Evolutionary conservation across 1,140 invertebrate species (phyloP).

Genomic region (Drosophila sechellia): DNA sequence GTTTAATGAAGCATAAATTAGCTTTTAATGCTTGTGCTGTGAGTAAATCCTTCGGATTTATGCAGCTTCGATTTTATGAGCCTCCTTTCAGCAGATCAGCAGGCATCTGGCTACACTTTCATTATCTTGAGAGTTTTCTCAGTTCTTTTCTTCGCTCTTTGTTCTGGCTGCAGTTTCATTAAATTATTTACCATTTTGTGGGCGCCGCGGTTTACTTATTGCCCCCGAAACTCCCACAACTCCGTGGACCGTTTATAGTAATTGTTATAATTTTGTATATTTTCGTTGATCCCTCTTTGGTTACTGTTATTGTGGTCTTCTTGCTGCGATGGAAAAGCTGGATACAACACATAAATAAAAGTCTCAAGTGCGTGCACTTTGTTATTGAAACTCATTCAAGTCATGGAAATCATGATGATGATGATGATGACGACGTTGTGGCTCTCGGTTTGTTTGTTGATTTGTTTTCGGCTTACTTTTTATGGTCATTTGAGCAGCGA

Average conservation of each 20-base stretch:
- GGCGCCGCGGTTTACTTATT: slow-evolving; percentile 14
- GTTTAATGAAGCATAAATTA: not conserved
- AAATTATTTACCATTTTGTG: slow-evolving; percentile 48
- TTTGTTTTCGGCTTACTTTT: slow-evolving; percentile 60
- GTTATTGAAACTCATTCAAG: slow-evolving; percentile 80
- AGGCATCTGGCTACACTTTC: slow-evolving; percentile 21
- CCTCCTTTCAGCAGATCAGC: not conserved
- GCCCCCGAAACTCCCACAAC: slow-evolving; percentile 12
- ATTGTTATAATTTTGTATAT: slow-evolving; percentile 77
- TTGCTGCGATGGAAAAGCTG: slow-evolving; percentile 22
- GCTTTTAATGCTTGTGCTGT: not conserved
- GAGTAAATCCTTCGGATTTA: not conserved
- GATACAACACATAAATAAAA: slow-evolving; percentile 74
- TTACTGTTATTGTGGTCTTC: slow-evolving; percentile 35
- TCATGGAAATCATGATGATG: slow-evolving; percentile 61
- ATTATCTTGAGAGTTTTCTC: slow-evolving; percentile 29
- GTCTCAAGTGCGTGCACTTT: slow-evolving; percentile 80
- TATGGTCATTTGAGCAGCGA: slow-evolving; percentile 66
- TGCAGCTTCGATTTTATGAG: not conserved
- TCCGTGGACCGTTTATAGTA: slow-evolving; percentile 63
- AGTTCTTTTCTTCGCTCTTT: slow-evolving; percentile 31
- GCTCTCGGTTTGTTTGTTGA: slow-evolving; percentile 57
- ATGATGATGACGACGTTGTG: slow-evolving; percentile 46
- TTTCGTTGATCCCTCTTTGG: slow-evolving; percentile 47
- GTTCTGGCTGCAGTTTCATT: slow-evolving; percentile 35